phyloP scores from a whole-genome alignment of 2,797 vertebrate species.

The Tenualosa ilisha region DNA sequence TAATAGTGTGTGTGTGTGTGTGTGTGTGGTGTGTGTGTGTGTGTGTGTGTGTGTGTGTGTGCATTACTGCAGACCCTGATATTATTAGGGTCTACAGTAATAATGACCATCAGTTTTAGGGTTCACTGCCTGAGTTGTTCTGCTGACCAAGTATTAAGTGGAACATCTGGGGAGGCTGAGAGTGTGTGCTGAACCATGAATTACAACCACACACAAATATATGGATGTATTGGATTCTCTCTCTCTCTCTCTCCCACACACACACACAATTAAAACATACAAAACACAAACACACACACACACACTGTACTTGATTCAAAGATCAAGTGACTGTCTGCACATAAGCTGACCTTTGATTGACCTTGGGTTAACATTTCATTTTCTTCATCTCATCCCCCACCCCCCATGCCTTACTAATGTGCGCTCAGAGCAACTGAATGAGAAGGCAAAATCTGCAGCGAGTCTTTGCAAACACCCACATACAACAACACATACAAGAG shows the following conservation, averaged over 20 bases:
- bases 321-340: no score
- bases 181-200: constrained; percentile 1
- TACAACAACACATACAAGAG: background rate
- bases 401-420: no score
- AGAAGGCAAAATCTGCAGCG: background rate
- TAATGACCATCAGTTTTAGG: background rate
- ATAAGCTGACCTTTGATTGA: no score
- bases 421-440: background rate
- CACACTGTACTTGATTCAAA: background rate
- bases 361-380: no score
- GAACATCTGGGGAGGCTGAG: background rate
- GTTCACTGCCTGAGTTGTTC: background rate
- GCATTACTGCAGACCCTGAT: background rate
- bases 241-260: no score
- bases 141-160: background rate
- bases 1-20: no score
- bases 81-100: background rate
- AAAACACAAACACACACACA: background rate
- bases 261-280: background rate
- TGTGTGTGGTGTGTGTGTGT: background rate
- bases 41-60: background rate
- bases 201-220: background rate
- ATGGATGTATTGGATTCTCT: no score
- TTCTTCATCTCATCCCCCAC: no score
- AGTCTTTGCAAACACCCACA: background rate